phyloP scores from a whole-genome alignment of 2,888 invertebrate species.

The Lamellibrachia satsuma region DNA sequence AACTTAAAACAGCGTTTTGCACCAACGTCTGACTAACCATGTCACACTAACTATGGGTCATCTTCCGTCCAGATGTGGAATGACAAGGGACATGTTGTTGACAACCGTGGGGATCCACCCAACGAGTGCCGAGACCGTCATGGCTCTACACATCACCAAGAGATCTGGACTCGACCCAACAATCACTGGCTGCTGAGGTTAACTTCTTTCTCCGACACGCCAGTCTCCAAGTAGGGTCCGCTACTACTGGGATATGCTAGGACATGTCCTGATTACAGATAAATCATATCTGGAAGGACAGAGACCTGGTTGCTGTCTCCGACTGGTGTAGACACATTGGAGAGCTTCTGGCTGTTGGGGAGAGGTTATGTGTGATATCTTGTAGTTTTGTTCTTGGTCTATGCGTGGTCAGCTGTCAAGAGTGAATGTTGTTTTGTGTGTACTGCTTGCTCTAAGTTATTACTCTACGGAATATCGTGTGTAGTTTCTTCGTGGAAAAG shows the following conservation, averaged over 20 bases:
- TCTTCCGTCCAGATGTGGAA: slow-evolving; percentile 55
- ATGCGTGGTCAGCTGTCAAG: not conserved
- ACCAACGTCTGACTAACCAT: not conserved
- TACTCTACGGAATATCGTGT: not conserved
- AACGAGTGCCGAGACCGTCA: slow-evolving; percentile 75
- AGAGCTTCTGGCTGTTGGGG: not conserved
- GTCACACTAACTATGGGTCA: not conserved
- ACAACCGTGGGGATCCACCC: slow-evolving; percentile 73
- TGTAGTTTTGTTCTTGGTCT: slow-evolving; percentile 6
- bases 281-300: too few relatives aligned
- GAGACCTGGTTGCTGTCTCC: not conserved
- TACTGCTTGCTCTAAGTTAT: not conserved
- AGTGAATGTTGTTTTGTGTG: not conserved
- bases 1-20: not conserved
- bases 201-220: slow-evolving; percentile 59
- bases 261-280: too few relatives aligned
- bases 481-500: not conserved
- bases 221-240: not conserved
- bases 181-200: slow-evolving; percentile 95
- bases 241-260: not conserved
- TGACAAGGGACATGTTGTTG: slow-evolving; percentile 70
- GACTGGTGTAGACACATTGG: not conserved
- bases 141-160: slow-evolving; percentile 87
- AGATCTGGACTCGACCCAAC: slow-evolving; percentile 88
- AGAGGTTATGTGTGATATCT: not conserved